phyloP scores from a whole-genome alignment of 2,797 vertebrate genomes.

The Natrix natrix region DNA sequence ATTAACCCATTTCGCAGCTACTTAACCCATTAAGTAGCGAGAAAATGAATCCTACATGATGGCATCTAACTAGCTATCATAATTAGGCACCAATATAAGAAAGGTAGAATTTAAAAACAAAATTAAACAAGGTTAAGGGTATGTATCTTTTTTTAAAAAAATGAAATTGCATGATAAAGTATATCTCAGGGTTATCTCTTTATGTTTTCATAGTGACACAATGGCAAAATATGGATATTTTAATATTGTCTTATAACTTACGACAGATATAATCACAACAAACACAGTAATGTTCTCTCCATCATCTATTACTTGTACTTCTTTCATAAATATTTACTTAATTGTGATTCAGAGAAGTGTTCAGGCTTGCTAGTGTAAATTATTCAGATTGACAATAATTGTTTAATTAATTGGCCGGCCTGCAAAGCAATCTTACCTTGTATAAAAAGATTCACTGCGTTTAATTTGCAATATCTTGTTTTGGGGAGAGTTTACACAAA shows the following conservation, averaged over 20 bases:
- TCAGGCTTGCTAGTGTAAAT: slow-evolving; percentile 29
- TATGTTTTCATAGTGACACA: slow-evolving; percentile 12
- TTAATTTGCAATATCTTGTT: slow-evolving; percentile 21
- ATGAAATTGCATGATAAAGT: slow-evolving; percentile 10
- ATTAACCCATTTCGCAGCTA: too few relatives aligned
- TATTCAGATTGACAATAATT: slow-evolving; percentile 18
- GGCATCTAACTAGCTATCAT: neutral
- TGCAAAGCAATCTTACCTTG: slow-evolving; percentile 3
- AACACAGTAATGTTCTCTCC: slow-evolving; percentile 15
- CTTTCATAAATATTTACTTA: slow-evolving; percentile 22
- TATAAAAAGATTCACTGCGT: slow-evolving; percentile 19
- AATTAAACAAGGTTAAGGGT: neutral
- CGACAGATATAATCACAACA: slow-evolving; percentile 33
- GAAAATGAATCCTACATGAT: neutral
- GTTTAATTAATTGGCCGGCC: slow-evolving; percentile 32
- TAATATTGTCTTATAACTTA: slow-evolving; percentile 20
- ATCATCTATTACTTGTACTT: slow-evolving; percentile 26
- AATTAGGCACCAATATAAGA: neutral
- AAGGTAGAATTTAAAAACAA: neutral
- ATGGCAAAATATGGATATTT: slow-evolving; percentile 17
- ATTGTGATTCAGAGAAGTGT: slow-evolving; percentile 39
- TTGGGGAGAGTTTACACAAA: slow-evolving; percentile 5
- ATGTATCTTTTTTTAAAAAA: slow-evolving; percentile 10
- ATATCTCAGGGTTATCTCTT: slow-evolving; percentile 15
- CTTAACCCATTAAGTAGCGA: neutral